Base-by-base conservation (phyloP, 2,888 invertebrate species). In the Reticulitermes lucifugus region DNA sequence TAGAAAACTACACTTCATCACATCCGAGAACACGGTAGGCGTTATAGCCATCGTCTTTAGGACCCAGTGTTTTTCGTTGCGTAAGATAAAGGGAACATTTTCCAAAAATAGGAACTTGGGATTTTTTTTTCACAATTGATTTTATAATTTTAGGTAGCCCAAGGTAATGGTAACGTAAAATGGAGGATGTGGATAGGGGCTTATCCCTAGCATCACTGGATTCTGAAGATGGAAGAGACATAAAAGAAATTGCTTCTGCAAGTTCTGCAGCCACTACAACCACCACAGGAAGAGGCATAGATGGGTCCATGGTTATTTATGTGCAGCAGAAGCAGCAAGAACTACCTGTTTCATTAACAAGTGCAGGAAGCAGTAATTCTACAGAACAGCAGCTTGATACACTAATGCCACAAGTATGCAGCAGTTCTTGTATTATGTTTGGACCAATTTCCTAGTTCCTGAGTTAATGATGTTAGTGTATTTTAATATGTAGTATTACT, bases 361-460 rank as follows among this genome's bases (percentile, higher is more conserved):
- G 43, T 41, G 65, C 81, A 35, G 18, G 46, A 22, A 43, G 41
- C 18, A 55, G 10, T 41, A 80, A 60, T 60, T 55, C 51, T n/a
- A 12, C 81, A 65, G 70, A 65, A 18, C 81, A 60, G 14, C 81
- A 81, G 35, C 70, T 81, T 22, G 46, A 70, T 22, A 70, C 81
- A 25, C 70, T 81, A 70, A 70, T 81, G 21, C 81, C 65, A 46
- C 65, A 81, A 46, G 55, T 79, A 59, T 79, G 35, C 51, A 79
- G 59, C 25, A 18, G 7, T 43, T 29, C 18, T 75, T 73, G 35
- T 35, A 35, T 75, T 75, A 22, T 55, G 5, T 18, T 55, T 18
- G 5, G 4, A 55, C 18, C 18, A 55, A 55, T 55, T 55, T 55
- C 18, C 55, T 14, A 55, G 5, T 55, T 14, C 55, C 18, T 18